These are phyloP conservation scores for Vombatus ursinus DNA, from an alignment of 2,113 vertebrate species.

Conservation along the genomic window DNA sequence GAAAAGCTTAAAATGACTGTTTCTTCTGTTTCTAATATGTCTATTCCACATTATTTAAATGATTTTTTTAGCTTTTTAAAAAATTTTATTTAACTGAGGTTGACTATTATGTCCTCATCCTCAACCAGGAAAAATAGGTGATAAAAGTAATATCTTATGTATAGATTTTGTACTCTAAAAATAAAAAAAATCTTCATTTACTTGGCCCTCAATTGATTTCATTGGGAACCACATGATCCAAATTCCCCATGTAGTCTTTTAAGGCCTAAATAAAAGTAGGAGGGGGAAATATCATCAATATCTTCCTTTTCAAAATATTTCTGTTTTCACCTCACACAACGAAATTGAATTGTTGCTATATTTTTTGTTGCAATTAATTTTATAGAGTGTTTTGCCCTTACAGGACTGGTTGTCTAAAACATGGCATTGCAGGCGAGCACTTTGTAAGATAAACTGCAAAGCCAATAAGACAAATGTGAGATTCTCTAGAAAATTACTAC, in stretches of 20 bases:
- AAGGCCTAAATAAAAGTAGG: conserved; percentile 29
- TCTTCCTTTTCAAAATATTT: conserved; percentile 25
- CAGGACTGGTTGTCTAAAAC: conserved; percentile 39
- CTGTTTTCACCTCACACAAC: conserved; percentile 31
- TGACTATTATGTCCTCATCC: background rate
- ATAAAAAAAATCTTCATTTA: conserved; percentile 39
- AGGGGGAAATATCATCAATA: conserved; percentile 5
- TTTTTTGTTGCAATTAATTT: conserved; percentile 44
- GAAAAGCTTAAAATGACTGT: background rate
- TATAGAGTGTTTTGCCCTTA: conserved; percentile 6
- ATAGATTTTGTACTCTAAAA: conserved; percentile 9
- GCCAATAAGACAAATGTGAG: conserved; percentile 11
- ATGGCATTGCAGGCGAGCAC: background rate
- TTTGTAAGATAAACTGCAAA: conserved; percentile 48
- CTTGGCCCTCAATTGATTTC: background rate
- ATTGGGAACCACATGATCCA: background rate
- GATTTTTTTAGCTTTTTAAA: background rate
- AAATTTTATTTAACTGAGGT: background rate
- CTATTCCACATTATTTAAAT: background rate
- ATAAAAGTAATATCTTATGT: conserved; percentile 47
- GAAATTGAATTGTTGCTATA: conserved; percentile 29
- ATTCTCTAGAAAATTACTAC: conserved; percentile 34
- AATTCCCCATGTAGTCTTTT: background rate
- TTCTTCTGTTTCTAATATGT: background rate
- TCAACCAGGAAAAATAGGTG: conserved; percentile 7